phyloP scores from a whole-genome alignment of 2,113 vertebrate species.

The Neodontobutis hainanensis region DNA sequence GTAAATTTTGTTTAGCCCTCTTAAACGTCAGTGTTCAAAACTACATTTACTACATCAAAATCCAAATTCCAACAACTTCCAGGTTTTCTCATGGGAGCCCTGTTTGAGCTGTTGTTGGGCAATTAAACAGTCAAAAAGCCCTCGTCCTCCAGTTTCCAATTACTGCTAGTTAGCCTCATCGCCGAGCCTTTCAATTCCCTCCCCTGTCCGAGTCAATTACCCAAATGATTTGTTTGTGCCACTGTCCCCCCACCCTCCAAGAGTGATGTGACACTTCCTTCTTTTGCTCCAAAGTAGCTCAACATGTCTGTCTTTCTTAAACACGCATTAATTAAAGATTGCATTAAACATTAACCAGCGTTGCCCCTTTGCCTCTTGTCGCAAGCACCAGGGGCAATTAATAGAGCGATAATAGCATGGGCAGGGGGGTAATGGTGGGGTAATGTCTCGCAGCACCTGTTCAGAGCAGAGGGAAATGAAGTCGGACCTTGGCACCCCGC shows the following conservation, averaged over 20 bases:
- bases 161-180: conserved; percentile 55
- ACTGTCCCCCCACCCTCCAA: conserved; percentile 44
- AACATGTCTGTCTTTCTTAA: conserved; percentile 68
- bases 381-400: conserved; percentile 69
- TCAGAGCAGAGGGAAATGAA: conserved; percentile 60
- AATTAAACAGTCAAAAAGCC: conserved; percentile 29
- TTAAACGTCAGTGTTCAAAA: too few species aligned
- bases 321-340: conserved; percentile 75
- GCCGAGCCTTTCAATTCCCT: conserved; percentile 58
- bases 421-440: conserved; percentile 62
- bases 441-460: conserved; percentile 62
- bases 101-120: neutral
- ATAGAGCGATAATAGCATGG: conserved; percentile 67
- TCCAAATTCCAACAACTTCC: neutral
- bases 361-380: conserved; percentile 51
- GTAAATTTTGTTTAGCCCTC: too few species aligned
- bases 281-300: conserved; percentile 37
- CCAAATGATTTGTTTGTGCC: conserved; percentile 40
- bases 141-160: conserved; percentile 38
- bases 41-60: neutral
- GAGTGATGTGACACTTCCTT: conserved; percentile 67
- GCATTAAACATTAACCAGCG: conserved; percentile 77
- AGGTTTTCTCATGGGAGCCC: neutral
- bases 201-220: conserved; percentile 73
- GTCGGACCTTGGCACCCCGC: conserved; percentile 64